A percentile compares a stretch with the other conserved stretches of the same genome.
Conservation (phyloP, 2,888 invertebrate species). For the Diaphora mendica region DNA sequence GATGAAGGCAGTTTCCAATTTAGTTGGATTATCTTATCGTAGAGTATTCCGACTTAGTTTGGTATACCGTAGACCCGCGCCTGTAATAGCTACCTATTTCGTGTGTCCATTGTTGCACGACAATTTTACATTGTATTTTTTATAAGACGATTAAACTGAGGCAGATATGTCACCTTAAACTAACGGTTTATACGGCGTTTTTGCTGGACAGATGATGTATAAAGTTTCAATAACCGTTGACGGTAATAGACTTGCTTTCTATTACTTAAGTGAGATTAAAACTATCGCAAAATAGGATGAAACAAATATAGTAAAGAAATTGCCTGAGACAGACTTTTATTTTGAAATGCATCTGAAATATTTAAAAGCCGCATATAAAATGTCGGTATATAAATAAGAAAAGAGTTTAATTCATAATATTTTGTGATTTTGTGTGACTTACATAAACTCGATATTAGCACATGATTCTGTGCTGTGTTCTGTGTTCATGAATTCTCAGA, state of each 20-base stretch:
- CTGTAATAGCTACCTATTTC: conserved; percentile 54
- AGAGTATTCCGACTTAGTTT: conserved; percentile 53
- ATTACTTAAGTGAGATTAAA: too few species aligned
- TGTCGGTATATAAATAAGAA: background rate
- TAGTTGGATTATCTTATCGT: conserved; percentile 67
- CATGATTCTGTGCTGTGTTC: too few species aligned
- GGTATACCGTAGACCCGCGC: conserved; percentile 49
- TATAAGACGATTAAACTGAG: background rate
- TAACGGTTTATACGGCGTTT: too few species aligned
- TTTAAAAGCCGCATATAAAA: background rate
- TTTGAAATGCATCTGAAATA: background rate
- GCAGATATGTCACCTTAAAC: too few species aligned
- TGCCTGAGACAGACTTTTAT: too few species aligned
- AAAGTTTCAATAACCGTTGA: too few species aligned
- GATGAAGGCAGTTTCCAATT: conserved; percentile 63
- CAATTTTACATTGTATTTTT: conserved; percentile 1
- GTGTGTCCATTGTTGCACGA: conserved; percentile 49
- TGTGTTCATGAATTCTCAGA: background rate
- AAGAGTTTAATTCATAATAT: too few species aligned
- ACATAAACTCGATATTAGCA: background rate
- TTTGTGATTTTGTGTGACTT: background rate
- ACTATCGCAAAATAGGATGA: too few species aligned
- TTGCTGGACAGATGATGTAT: too few species aligned
- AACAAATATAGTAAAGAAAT: too few species aligned
- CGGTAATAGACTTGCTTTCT: too few species aligned